Evolutionary conservation across 2,888 invertebrate genomes (phyloP).

Genomic region (Tipula lateralis): DNA sequence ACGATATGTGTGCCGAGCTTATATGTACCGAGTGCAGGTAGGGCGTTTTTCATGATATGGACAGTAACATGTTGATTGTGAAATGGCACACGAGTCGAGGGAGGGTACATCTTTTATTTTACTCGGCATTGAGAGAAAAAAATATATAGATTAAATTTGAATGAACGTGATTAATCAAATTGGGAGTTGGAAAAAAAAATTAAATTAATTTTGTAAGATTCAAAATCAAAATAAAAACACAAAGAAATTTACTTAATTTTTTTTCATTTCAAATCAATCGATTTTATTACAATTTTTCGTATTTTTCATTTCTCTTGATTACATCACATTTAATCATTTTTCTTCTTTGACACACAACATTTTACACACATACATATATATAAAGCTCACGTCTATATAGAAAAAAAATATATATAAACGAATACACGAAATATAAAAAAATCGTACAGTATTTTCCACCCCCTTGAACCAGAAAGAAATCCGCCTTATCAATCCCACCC

Average conservation of each 20-base stretch:
- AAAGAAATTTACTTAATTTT: slow-evolving; percentile 4
- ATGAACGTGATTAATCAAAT: neutral
- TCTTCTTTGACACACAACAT: slow-evolving; percentile 25
- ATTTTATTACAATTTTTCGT: slow-evolving; percentile 30
- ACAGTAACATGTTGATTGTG: neutral
- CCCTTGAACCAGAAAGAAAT: neutral
- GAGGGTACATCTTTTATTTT: no score
- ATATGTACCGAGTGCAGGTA: no score
- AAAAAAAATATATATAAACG: neutral
- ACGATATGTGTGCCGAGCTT: no score
- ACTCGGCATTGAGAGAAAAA: neutral
- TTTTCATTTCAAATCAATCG: slow-evolving; percentile 30
- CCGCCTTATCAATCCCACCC: slow-evolving; percentile 28
- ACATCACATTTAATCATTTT: slow-evolving; percentile 28
- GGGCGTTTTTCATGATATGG: neutral
- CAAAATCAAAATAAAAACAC: neutral
- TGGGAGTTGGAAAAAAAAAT: neutral
- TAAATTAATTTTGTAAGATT: slow-evolving; percentile 15
- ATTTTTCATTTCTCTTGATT: slow-evolving; percentile 26
- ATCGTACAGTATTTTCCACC: neutral
- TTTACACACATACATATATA: neutral
- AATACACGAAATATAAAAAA: neutral
- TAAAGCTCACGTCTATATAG: neutral
- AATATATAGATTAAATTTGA: neutral
- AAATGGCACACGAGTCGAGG: neutral